Evolutionary conservation across 2,888 invertebrate species (phyloP), one percentile per base, ranked within the genome.

Genomic region (Mellilla xanthometata): DNA sequence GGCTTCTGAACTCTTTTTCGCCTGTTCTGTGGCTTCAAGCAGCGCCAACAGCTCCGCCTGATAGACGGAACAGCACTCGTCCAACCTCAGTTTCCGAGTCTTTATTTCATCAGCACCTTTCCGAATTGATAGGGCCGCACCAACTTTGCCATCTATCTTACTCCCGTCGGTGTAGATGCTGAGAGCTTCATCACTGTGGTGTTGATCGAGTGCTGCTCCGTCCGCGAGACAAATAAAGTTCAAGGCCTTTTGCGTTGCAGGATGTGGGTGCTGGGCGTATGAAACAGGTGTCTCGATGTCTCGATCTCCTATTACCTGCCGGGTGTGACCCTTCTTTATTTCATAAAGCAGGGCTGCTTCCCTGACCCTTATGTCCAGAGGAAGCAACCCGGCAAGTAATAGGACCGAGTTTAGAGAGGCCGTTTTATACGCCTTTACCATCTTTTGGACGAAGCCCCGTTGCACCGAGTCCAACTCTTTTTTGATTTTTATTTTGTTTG

Each of bases 321-420:
- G n/a, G n/a, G n/a, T n/a, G n/a, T 2, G n/a, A 5, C 50, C 49
- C 5, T 32, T 39, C 19, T 31, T 47, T 2, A 31, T 30, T 8
- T 36, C 27, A 22, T 33, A 50, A 0, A 51, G 15, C 6, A 27
- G 5, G n/a, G 45, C 39, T 26, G 36, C 28, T 24, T 45, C 48
- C 7, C 27, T 26, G 7, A 51, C 26, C n/a, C 46, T 12, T 0
- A 51, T 13, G 30, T 51, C 47, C 0, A 52, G 33, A 1, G 50
- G 50, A 1, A 49, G 27, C 6, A 49, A 8, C 12, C 49, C 45
- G 0, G 50, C 19, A 22, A 52, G 24, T 1, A 43, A 3, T 12
- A 52, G 35, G 1, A 49, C 49, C 11, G 57, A 36, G 13, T 48
- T 46, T 2, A 56, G 43, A 1, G 57, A 58, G 3, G 45, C 47